Evolutionary conservation across 2,797 vertebrate species (phyloP).

Genomic region (Pitangus sulphuratus): DNA sequence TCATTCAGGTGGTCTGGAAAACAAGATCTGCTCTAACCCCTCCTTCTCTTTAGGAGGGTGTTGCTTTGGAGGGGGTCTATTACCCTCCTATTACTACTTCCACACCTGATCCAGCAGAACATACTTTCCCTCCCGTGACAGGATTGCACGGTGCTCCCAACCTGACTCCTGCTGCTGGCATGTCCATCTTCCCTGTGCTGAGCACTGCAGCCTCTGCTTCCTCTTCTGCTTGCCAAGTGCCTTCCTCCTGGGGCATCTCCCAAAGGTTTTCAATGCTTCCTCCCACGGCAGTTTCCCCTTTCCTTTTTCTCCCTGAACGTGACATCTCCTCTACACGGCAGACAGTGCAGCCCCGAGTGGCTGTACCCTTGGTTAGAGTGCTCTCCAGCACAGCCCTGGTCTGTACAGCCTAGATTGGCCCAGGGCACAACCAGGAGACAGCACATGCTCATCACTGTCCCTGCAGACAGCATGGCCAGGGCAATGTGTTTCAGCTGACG

Average conservation of each 20-base stretch:
- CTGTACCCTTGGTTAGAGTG: rapidly evolving
- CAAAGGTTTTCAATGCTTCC: neutral
- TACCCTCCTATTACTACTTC: neutral
- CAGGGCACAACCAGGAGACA: neutral
- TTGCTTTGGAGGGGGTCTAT: neutral
- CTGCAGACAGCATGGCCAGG: rapidly evolving
- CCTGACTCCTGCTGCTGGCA: neutral
- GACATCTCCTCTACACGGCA: rapidly evolving
- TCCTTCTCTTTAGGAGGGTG: neutral
- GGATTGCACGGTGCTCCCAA: neutral
- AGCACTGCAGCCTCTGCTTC: rapidly evolving
- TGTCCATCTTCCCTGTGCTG: neutral
- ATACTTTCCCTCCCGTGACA: neutral
- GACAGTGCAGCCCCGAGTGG: rapidly evolving
- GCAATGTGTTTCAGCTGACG: neutral
- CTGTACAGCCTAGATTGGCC: neutral
- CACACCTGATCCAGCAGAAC: neutral
- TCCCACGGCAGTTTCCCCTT: neutral
- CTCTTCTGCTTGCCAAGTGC: rapidly evolving
- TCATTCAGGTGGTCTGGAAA: neutral
- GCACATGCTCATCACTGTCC: neutral
- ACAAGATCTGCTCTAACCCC: rapidly evolving
- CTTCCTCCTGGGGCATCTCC: neutral
- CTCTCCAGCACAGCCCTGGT: neutral
- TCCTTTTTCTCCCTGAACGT: neutral